Percentiles rank a stretch among this genome's conserved stretches.
Evolutionary conservation across 2,113 vertebrate species (phyloP).

Genomic region (Oceanodroma tethys): DNA sequence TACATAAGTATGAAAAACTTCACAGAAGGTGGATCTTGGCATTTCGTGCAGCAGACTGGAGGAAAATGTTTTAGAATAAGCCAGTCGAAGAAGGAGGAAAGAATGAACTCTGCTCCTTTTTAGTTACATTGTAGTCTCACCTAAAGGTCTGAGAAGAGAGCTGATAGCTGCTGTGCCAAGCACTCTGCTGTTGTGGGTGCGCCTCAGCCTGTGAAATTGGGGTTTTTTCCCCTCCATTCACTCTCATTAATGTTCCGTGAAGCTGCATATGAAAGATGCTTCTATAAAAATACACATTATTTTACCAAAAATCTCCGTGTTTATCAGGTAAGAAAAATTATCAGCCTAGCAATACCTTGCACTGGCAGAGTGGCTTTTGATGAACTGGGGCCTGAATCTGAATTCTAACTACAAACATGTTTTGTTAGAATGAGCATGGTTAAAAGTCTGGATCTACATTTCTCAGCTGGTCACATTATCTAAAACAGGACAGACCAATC

Average conservation of each 20-base stretch:
- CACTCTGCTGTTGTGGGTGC: background rate
- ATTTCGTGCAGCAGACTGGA: background rate
- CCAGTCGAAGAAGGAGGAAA: background rate
- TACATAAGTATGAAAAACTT: background rate
- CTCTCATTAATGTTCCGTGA: background rate
- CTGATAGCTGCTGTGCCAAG: background rate
- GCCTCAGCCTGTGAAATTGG: background rate
- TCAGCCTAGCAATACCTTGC: background rate
- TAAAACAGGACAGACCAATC: background rate
- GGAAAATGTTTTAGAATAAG: background rate
- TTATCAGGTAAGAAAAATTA: background rate
- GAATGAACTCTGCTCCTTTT: background rate
- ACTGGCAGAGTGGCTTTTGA: background rate
- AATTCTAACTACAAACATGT: rapidly evolving
- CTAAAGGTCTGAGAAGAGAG: background rate
- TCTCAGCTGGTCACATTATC: background rate
- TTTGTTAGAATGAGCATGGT: background rate
- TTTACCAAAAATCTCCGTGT: background rate
- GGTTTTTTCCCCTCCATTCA: background rate
- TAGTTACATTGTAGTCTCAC: background rate
- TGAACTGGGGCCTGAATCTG: background rate
- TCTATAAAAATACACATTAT: background rate
- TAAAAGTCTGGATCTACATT: background rate
- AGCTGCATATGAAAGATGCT: background rate
- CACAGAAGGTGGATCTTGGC: background rate